Conservation (phyloP, 2,888 invertebrate genomes). For the Falcaria lacertinaria region DNA sequence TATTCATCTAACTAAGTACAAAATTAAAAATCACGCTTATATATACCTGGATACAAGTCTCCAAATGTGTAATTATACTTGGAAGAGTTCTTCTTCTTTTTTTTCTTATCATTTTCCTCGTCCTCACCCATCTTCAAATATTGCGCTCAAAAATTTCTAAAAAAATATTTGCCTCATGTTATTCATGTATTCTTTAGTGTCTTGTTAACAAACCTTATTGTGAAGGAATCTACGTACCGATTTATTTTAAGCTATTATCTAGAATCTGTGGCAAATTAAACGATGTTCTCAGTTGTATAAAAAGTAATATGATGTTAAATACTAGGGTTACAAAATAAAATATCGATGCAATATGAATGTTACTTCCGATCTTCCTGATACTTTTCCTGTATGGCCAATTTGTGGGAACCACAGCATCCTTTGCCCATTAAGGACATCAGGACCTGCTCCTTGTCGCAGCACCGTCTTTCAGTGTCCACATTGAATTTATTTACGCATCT, state of each 20-base stretch:
- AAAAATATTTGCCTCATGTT: background rate
- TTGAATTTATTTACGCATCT: constrained; percentile 64
- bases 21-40: background rate
- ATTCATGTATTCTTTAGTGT: too few species aligned
- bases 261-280: constrained; percentile 4
- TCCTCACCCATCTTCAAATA: constrained; percentile 50
- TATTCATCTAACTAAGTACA: background rate
- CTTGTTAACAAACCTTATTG: too few species aligned
- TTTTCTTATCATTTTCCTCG: constrained; percentile 53
- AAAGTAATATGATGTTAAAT: constrained; percentile 26
- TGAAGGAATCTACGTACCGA: too few species aligned
- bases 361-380: constrained; percentile 41
- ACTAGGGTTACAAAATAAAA: constrained; percentile 76
- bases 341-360: constrained; percentile 33
- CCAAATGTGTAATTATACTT: constrained; percentile 76
- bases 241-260: background rate
- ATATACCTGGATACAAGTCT: constrained; percentile 70
- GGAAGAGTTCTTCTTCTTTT: constrained; percentile 60
- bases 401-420: constrained; percentile 64
- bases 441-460: constrained; percentile 67
- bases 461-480: constrained; percentile 63
- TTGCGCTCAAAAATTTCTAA: constrained; percentile 5
- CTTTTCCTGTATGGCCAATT: constrained; percentile 60
- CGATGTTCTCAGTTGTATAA: constrained; percentile 21
- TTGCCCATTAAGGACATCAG: constrained; percentile 53